Base-by-base conservation (phyloP, 2,888 invertebrate species). In the Nephrocerus scutellatus region DNA sequence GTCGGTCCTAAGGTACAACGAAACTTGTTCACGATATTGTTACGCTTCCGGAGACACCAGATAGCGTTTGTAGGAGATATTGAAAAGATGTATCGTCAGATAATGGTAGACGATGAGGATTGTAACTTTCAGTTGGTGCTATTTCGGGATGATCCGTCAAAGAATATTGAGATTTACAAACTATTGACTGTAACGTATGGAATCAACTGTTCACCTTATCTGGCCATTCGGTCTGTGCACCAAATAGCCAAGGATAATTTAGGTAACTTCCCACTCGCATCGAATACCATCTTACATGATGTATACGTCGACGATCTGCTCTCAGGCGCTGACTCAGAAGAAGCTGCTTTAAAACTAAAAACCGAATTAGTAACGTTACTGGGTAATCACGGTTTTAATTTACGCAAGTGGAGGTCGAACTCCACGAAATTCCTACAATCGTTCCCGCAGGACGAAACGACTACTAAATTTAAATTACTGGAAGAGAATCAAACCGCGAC, bases 41-140 rank as follows among this genome's bases (percentile, higher is more conserved):
- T 45, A 12, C 37, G 39, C 7, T 46, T 35, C 43, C 42, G 36
- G 3, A 32, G 29, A 21, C 36, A 44, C 31, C 39, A 41, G 31
- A 34, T 49, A 9, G 47, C 33, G 12, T 44, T 47, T 19, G 47
- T 45, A 30, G 40, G 43, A 12, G 49, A 47, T 22, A 49, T 46
- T 12, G 44, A 42, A 31, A 49, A 44, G 12, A 43, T 43, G 6
- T 48, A 39, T 44, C 35, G 33, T 8, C 36, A 45, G 21, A 47
- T 47, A 23, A 20, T 41, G 4, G 49, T 47, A 2, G 24, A 37
- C n/a, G 20, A 23, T 23, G 28, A 29, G 4, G 39, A 46, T 34
- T 40, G 44, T 12, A 40, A 43, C 10, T 38, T 46, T 43, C 39
- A 43, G 19, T 28, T 39, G 10, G 44, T 46, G 23, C 36, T 43